Evolutionary conservation across 2,888 invertebrate genomes (phyloP), one percentile per base, ranked within the genome.

Genomic region (Drosophila histrio): DNA sequence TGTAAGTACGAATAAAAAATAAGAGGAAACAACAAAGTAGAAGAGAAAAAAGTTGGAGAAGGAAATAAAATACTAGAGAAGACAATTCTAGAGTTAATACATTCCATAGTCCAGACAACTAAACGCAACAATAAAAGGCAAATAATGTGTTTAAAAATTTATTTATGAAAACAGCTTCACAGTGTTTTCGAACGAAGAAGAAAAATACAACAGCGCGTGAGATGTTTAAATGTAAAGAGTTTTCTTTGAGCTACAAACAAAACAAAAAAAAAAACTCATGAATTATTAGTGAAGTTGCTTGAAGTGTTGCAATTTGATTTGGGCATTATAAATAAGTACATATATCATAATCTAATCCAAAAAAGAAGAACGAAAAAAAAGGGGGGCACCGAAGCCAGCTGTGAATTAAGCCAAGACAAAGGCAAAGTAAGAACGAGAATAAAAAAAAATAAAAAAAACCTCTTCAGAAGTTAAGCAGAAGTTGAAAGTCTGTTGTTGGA

Each of bases 221-320:
- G 13, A 32, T 13, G 19, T 21, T 38, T 8, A 19, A n/a, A n/a
- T 9, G 5, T 1, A n/a, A 38, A 38, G 19, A 38, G 38, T 38
- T 38, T 3, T 2, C 11, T 11, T 7, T 11, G 5, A 38, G 43
- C 28, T 2, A 30, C 11, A 9, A 39, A 38, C 7, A 13, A n/a
- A n/a, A n/a, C 11, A 22, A 2, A 34, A 17, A 34, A n/a, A 19
- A 50, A n/a, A 26, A 19, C 2, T 5, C 32, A 22, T 53, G 39
- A 53, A 30, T 38, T 52, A 52, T 52, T 39, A 13, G 50, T 13
- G 28, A 38, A 28, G 50, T 50, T 26, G 49, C 36, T 49, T n/a
- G 34, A 17, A 17, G 34, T 36, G 36, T 50, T 50, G 50, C 26
- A 52, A 38, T 50, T 36, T 8, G 50, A 50, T 36, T 36, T 49